Base-by-base conservation (phyloP, 1,140 invertebrate genomes). In the Colletes gigas region DNA sequence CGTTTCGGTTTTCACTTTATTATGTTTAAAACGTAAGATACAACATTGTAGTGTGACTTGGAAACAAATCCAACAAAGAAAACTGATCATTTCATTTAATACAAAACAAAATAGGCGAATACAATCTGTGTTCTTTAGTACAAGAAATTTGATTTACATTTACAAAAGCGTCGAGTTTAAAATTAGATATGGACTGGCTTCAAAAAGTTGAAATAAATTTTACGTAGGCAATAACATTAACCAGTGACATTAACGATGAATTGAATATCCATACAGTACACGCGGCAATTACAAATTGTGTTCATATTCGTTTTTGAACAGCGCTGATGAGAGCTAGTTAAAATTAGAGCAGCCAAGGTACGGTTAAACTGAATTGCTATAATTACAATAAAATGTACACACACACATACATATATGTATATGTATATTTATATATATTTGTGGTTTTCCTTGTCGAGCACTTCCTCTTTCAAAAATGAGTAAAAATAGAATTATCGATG, bases 291-390 rank as follows among this genome's bases (percentile, higher is more conserved):
- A 44, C 12, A 17, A 39, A 70, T 65, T 15, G 10, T 47, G 30
- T 9, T 44, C 19, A 44, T 50, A 73, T 8, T 0, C 14, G n/a
- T 3, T 39, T n/a, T 17, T 15, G 8, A 52, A 52, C 9, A 14
- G 14, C 4, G 7, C 8, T 55, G 19, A 30, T 7, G n/a, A 55
- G 62, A 78, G 50, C 15, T 72, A n/a, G 60, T 47, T 72, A 78
- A 78, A 78, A 78, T 72, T 78, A 78, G 50, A 55, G 44, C 3
- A 12, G n/a, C 30, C n/a, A 71, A 63, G 68, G 57, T n/a, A 71
- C 63, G 52, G 6, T 30, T 57, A 68, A 41, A 59, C 7, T 39
- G 59, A 50, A 78, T 19, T 47, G n/a, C 19, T 70, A 60, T 60
- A 60, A 75, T 75, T 65, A 44, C 30, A 21, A 12, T 12, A 17